These are phyloP conservation scores for Galago senegalensis DNA, from an alignment of 2,797 vertebrate species.

Conservation along the genomic window DNA sequence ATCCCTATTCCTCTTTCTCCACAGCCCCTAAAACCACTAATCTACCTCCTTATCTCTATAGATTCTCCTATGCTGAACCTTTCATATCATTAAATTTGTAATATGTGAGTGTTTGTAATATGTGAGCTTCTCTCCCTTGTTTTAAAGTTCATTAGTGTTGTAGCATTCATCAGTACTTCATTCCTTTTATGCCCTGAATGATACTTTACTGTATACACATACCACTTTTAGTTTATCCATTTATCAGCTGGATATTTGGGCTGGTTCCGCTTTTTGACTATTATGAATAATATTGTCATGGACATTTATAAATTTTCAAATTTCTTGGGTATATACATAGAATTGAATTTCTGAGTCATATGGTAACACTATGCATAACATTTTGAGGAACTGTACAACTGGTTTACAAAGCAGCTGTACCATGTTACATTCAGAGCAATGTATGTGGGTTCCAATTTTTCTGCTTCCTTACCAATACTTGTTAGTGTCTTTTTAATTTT, in stretches of 20 bases:
- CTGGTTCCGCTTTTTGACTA: neutral
- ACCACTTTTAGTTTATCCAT: neutral
- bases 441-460: neutral
- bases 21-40: neutral
- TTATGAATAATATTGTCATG: neutral
- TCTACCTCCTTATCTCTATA: neutral
- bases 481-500: conserved; percentile 23
- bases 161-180: neutral
- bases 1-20: neutral
- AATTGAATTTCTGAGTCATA: neutral
- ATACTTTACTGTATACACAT: neutral
- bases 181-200: conserved; percentile 22
- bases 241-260: neutral
- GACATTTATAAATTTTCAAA: neutral
- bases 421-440: neutral
- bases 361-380: neutral
- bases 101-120: neutral
- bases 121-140: neutral
- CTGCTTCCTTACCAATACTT: neutral
- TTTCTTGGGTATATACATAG: neutral
- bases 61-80: neutral
- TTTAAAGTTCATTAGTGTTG: neutral
- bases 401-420: neutral
- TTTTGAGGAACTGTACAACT: neutral
- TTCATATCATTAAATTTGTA: neutral